A percentile compares a stretch with the other conserved stretches of the same genome.
phyloP scores from a whole-genome alignment of 2,888 invertebrate genomes.

The Ashinkailepas kermadecensis region DNA sequence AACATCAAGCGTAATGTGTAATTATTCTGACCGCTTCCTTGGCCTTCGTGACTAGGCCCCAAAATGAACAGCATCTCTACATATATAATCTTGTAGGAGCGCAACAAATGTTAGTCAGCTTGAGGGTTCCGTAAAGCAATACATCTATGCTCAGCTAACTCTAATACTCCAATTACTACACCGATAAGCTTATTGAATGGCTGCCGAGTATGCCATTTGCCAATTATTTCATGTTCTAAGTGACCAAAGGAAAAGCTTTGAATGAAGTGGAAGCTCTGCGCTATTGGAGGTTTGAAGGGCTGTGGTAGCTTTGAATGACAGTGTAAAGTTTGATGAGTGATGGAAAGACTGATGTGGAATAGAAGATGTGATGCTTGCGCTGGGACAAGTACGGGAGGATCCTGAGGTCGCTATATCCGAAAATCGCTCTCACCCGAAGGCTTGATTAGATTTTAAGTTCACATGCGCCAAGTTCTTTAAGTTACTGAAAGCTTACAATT shows the following conservation, averaged over 20 bases:
- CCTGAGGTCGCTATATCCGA: too few relatives aligned
- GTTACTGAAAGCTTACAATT: too few relatives aligned
- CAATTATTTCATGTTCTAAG: slow-evolving; percentile 1
- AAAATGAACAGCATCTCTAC: not conserved
- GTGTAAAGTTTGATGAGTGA: not conserved
- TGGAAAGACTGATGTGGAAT: too few relatives aligned
- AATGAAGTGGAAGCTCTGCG: too few relatives aligned
- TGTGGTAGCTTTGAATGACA: not conserved
- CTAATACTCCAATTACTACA: not conserved
- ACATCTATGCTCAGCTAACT: not conserved
- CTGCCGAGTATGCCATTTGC: not conserved
- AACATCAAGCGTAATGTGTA: too few relatives aligned
- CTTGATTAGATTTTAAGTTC: too few relatives aligned
- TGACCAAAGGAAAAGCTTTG: not conserved
- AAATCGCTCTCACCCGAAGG: too few relatives aligned
- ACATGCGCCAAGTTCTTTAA: too few relatives aligned
- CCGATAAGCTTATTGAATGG: not conserved
- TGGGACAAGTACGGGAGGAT: too few relatives aligned
- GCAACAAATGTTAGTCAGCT: not conserved
- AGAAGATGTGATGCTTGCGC: too few relatives aligned
- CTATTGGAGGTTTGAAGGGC: too few relatives aligned
- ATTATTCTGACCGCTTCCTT: too few relatives aligned
- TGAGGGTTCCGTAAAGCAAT: not conserved
- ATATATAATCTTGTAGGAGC: not conserved
- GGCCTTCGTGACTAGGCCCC: not conserved